phyloP scores from a whole-genome alignment of 2,888 invertebrate genomes.

The Pollenia amentaria region DNA sequence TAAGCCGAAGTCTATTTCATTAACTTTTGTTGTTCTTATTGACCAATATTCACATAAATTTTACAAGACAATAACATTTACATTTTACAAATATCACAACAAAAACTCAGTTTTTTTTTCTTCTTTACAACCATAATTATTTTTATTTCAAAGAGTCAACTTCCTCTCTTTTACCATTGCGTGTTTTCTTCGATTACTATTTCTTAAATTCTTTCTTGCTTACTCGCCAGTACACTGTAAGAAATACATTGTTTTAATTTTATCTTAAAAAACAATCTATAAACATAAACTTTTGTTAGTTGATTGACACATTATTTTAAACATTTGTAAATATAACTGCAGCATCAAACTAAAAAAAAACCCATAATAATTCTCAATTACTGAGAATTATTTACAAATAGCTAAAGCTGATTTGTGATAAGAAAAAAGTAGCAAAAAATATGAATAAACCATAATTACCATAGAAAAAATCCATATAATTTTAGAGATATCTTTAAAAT shows the following conservation, averaged over 20 bases:
- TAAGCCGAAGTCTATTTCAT: too few species aligned
- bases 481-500: slow-evolving; percentile 35
- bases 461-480: neutral
- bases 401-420: slow-evolving; percentile 76
- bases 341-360: neutral
- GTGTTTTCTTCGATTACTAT: too few species aligned
- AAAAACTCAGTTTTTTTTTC: too few species aligned
- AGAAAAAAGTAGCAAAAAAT: slow-evolving; percentile 60
- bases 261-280: neutral
- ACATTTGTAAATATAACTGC: slow-evolving; percentile 63
- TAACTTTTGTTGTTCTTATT: too few species aligned
- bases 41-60: too few species aligned
- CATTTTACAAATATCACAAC: too few species aligned
- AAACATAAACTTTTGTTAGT: slow-evolving; percentile 7
- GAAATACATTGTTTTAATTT: neutral
- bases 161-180: too few species aligned
- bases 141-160: too few species aligned
- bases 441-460: slow-evolving; percentile 25
- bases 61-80: too few species aligned
- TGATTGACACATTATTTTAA: neutral
- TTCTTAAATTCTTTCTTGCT: neutral
- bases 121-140: too few species aligned
- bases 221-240: slow-evolving; percentile 43
- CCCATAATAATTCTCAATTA: slow-evolving; percentile 28
- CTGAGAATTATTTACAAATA: slow-evolving; percentile 59